phyloP scores from a whole-genome alignment of 2,113 vertebrate genomes.

The Ifrita kowaldi region DNA sequence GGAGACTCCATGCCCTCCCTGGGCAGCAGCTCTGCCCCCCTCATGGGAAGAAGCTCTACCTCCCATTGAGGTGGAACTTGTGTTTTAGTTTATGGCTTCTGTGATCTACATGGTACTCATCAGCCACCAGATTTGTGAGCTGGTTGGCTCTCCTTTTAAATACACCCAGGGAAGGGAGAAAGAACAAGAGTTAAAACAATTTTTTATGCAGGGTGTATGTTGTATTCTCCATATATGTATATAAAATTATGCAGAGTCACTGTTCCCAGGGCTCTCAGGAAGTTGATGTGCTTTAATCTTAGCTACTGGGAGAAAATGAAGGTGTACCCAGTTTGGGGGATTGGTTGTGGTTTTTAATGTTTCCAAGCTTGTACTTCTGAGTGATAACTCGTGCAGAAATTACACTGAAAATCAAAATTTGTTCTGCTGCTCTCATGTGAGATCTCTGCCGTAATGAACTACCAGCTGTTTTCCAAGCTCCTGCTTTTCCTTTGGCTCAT shows the following conservation, averaged over 20 bases:
- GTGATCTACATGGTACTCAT: accelerated
- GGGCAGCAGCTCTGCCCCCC: neutral
- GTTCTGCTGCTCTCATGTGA: neutral
- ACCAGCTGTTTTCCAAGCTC: neutral
- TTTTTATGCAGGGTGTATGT: neutral
- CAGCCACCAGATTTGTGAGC: neutral
- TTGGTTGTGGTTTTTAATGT: neutral
- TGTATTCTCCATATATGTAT: neutral
- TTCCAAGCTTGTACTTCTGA: neutral
- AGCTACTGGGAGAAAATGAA: neutral
- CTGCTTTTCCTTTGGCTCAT: neutral
- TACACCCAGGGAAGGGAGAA: neutral
- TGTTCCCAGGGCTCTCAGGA: neutral
- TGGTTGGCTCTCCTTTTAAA: neutral
- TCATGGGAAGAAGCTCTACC: neutral
- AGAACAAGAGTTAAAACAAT: neutral
- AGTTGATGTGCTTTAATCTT: neutral
- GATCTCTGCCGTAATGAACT: neutral
- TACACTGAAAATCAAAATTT: neutral
- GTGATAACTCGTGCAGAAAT: neutral
- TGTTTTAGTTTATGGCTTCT: neutral
- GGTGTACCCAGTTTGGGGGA: too few species aligned
- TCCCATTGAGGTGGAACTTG: neutral
- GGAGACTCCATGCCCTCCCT: neutral
- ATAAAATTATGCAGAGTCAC: neutral